phyloP scores from a whole-genome alignment of 2,888 invertebrate species.

The Eugnorisma glareosa region DNA sequence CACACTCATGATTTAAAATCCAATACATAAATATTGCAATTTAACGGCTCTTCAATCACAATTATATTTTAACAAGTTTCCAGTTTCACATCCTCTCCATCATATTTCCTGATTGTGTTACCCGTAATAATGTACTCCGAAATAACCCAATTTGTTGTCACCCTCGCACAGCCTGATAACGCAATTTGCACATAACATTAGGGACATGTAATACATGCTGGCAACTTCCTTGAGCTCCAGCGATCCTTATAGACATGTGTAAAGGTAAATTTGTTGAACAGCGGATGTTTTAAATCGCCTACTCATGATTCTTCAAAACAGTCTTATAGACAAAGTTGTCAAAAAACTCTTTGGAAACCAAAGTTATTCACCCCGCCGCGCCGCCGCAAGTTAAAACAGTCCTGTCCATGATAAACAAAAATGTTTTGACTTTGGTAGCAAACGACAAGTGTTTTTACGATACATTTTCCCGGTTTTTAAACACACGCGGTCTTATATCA shows the following conservation, averaged over 20 bases:
- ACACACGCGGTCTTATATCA: background rate
- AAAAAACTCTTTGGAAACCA: background rate
- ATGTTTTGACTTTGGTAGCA: background rate
- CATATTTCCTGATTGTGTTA: slow-evolving; percentile 32
- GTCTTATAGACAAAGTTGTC: background rate
- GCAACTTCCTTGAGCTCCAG: slow-evolving; percentile 13
- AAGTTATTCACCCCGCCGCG: background rate
- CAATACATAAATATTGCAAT: background rate
- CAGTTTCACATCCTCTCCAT: slow-evolving; percentile 7
- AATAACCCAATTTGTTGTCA: slow-evolving; percentile 28
- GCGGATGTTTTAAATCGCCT: background rate
- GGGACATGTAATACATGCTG: slow-evolving; percentile 31
- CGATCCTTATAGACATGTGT: slow-evolving; percentile 12
- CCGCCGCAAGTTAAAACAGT: background rate
- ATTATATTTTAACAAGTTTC: slow-evolving; percentile 22
- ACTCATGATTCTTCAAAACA: background rate
- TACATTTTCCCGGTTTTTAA: background rate
- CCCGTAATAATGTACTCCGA: slow-evolving; percentile 29
- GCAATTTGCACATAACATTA: slow-evolving; percentile 36
- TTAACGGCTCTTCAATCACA: background rate
- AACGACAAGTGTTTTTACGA: background rate
- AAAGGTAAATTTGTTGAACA: background rate
- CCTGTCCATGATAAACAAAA: background rate
- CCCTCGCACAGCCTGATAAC: slow-evolving; percentile 23
- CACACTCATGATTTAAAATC: background rate